phyloP scores from a whole-genome alignment of 1,140 invertebrate genomes.

The Orius laevigatus region DNA sequence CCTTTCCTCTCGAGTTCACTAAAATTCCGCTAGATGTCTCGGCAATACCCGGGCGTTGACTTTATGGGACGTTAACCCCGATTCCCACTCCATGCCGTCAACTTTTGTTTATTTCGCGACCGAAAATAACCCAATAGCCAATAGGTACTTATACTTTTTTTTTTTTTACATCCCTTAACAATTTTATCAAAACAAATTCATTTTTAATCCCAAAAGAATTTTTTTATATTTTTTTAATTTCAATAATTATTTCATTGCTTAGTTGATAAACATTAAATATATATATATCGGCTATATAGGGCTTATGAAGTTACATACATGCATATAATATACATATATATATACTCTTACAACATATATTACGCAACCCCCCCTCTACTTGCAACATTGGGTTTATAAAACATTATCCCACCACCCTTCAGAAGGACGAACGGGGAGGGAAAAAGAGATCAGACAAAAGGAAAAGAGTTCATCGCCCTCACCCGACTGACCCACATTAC shows the following conservation, averaged over 20 bases:
- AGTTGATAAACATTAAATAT: too few relatives aligned
- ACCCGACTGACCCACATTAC: conserved; percentile 11
- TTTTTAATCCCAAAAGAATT: too few relatives aligned
- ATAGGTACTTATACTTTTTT: neutral
- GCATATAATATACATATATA: too few relatives aligned
- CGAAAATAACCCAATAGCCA: conserved; percentile 1
- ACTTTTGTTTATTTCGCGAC: neutral
- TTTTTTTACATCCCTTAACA: conserved; percentile 3
- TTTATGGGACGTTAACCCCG: neutral
- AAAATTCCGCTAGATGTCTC: neutral
- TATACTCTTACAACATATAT: too few relatives aligned
- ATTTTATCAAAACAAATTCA: neutral
- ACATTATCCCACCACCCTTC: neutral
- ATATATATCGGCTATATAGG: too few relatives aligned
- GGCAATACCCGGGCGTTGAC: neutral
- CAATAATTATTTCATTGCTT: too few relatives aligned
- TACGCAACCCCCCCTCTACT: neutral
- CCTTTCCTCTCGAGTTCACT: neutral
- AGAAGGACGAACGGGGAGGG: conserved; percentile 4
- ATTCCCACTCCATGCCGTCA: neutral
- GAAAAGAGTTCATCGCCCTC: conserved; percentile 17
- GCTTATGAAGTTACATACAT: too few relatives aligned
- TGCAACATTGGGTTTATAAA: neutral
- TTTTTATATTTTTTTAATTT: too few relatives aligned
- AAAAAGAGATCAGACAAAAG: conserved; percentile 12